These are phyloP conservation scores for Atrichornis clamosus DNA, from an alignment of 2,113 vertebrate genomes.

Conservation along the genomic window DNA sequence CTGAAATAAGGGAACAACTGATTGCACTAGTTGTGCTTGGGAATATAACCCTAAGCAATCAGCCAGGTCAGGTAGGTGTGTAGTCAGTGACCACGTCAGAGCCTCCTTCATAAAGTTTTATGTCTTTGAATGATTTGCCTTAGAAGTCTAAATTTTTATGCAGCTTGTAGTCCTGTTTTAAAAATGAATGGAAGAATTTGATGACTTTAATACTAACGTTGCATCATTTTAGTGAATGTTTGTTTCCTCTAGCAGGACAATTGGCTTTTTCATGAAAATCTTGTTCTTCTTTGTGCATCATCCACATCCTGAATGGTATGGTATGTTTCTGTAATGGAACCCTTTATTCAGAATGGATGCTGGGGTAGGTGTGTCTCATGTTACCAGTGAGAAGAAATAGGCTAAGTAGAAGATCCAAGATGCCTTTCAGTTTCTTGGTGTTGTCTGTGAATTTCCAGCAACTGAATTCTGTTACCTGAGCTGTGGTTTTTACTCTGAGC, in stretches of 20 bases:
- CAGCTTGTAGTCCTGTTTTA: background rate
- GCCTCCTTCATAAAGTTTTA: background rate
- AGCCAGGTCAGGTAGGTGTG: background rate
- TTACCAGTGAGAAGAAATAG: background rate
- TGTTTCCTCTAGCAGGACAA: background rate
- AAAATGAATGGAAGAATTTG: background rate
- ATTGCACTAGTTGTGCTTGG: background rate
- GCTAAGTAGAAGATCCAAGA: background rate
- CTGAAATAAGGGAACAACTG: background rate
- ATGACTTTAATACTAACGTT: background rate
- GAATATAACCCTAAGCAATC: background rate
- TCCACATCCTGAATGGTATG: background rate
- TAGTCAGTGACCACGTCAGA: background rate
- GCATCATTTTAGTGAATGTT: background rate
- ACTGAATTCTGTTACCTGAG: background rate
- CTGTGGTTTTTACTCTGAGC: background rate
- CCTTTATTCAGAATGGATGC: background rate
- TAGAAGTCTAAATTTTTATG: background rate
- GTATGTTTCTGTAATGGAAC: background rate
- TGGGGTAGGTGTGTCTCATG: background rate
- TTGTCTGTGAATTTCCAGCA: background rate
- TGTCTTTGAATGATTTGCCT: background rate
- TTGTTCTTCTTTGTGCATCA: fast-evolving
- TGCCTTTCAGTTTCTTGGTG: background rate
- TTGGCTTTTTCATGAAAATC: background rate